These are phyloP conservation scores for Drosophila atripex DNA, from an alignment of 2,888 invertebrate species.

Conservation along the genomic window DNA sequence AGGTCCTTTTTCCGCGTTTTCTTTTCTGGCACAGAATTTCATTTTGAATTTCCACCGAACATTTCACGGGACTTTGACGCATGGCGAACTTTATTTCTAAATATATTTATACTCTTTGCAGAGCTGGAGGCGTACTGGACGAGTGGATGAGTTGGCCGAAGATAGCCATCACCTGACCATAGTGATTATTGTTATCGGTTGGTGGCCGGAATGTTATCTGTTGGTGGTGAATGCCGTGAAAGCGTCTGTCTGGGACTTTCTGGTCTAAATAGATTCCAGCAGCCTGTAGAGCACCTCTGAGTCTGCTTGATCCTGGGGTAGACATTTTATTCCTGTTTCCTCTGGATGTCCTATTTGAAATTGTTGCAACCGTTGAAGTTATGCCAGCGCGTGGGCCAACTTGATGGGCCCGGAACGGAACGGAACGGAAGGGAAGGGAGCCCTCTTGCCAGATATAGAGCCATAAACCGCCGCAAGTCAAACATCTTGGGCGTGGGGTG, in stretches of 20 bases:
- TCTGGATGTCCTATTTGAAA: constrained; percentile 42
- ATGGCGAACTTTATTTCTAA: constrained; percentile 50
- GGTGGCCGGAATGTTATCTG: background rate
- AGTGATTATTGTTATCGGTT: constrained; percentile 21
- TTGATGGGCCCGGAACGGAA: constrained; percentile 16
- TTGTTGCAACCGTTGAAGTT: constrained; percentile 43
- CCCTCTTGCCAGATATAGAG: constrained; percentile 12
- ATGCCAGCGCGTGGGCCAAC: constrained; percentile 30
- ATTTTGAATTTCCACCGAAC: constrained; percentile 63
- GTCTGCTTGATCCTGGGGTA: background rate
- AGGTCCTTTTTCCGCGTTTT: constrained; percentile 2
- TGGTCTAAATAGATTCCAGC: too few species aligned
- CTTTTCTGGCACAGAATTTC: constrained; percentile 56
- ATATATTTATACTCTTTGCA: constrained; percentile 20
- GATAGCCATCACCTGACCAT: background rate
- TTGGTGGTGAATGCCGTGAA: background rate
- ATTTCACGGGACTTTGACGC: constrained; percentile 59
- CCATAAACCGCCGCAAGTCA: constrained; percentile 62
- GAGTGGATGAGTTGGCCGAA: constrained; percentile 11
- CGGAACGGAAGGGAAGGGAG: too few species aligned
- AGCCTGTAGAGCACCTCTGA: background rate
- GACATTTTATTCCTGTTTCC: constrained; percentile 6
- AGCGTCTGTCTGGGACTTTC: background rate
- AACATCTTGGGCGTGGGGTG: constrained; percentile 56
- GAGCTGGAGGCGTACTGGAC: constrained; percentile 11